Conservation (phyloP, 2,888 invertebrate species). For the Tachina grossa region DNA sequence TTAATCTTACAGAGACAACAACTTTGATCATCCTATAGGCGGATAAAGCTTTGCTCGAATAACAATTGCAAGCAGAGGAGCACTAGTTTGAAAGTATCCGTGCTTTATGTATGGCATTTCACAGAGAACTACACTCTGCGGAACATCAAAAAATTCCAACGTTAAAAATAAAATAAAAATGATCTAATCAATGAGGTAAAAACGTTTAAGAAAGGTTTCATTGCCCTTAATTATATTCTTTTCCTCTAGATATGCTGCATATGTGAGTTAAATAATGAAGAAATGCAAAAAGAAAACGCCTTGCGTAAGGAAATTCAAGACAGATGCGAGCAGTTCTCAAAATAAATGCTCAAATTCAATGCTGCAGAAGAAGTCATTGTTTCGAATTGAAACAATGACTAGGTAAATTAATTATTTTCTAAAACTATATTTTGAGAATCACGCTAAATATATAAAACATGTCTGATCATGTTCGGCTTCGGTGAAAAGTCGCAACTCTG, state of each 20-base stretch:
- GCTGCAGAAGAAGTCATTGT: conserved; percentile 66
- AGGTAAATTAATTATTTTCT: too few species aligned
- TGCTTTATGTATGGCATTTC: conserved; percentile 73
- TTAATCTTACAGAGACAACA: conserved; percentile 74
- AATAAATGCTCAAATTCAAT: conserved; percentile 67
- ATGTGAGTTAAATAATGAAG: conserved; percentile 70
- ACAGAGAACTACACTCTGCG: conserved; percentile 76
- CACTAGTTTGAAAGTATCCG: conserved; percentile 76
- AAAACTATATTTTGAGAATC: too few species aligned
- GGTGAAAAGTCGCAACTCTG: too few species aligned
- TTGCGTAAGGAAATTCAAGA: too few species aligned
- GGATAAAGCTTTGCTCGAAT: conserved; percentile 74
- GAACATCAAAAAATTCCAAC: conserved; percentile 77
- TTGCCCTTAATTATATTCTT: too few species aligned
- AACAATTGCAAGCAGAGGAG: conserved; percentile 74
- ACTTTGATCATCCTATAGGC: conserved; percentile 75
- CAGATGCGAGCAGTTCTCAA: conserved; percentile 62
- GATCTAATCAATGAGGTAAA: conserved; percentile 76
- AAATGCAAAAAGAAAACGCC: conserved; percentile 66
- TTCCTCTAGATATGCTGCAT: too few species aligned
- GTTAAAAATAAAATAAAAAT: conserved; percentile 75
- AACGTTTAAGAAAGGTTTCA: too few species aligned
- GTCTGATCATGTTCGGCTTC: too few species aligned
- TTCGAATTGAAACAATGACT: conserved; percentile 64
- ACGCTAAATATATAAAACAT: too few species aligned